Evolutionary conservation across 2,888 invertebrate genomes (phyloP).

Genomic region (Ferrisia virgata): DNA sequence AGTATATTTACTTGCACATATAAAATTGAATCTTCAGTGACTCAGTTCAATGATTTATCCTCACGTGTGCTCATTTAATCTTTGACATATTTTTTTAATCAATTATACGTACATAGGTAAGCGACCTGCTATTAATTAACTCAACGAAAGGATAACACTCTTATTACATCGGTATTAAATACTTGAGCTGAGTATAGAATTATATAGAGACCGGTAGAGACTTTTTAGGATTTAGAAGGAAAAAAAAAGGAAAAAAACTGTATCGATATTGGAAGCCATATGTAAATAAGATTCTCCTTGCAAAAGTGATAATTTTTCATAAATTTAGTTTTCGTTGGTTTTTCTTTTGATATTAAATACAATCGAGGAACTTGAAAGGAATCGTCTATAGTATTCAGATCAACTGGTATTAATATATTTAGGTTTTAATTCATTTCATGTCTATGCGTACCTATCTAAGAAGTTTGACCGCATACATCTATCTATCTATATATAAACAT

Average conservation of each 20-base stretch:
- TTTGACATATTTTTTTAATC: background rate
- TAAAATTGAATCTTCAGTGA: too few species aligned
- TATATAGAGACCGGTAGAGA: background rate
- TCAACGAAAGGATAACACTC: background rate
- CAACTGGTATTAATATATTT: background rate
- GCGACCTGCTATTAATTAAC: background rate
- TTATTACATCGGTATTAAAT: background rate
- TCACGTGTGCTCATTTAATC: background rate
- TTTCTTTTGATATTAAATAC: background rate
- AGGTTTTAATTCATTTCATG: background rate
- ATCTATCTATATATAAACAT: too few species aligned
- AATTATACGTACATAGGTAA: background rate
- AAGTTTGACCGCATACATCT: too few species aligned
- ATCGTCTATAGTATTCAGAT: background rate
- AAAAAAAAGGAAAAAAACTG: too few species aligned
- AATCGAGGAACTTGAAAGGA: background rate
- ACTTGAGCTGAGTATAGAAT: background rate
- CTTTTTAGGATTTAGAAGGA: background rate
- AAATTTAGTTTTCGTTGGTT: background rate
- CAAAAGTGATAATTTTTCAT: background rate
- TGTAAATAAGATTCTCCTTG: background rate
- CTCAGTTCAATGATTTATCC: background rate
- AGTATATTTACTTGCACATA: too few species aligned
- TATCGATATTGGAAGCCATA: background rate
- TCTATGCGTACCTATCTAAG: background rate